phyloP scores from a whole-genome alignment of 2,797 vertebrate genomes.

The Prionace glauca region DNA sequence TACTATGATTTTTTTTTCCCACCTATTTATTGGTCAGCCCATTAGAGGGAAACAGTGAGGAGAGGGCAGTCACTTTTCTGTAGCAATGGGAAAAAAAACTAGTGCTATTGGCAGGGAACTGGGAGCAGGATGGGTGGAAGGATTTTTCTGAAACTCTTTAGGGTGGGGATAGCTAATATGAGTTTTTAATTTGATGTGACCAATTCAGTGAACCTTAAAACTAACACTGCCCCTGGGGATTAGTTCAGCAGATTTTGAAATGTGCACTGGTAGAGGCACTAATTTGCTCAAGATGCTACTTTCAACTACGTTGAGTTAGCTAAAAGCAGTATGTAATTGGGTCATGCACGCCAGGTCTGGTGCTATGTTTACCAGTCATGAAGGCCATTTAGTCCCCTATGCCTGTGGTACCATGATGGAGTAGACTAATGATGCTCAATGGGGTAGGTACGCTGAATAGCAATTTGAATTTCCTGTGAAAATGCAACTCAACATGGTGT shows the following conservation, averaged over 20 bases:
- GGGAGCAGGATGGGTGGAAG: not conserved
- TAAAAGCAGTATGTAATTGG: not conserved
- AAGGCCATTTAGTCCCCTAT: too few species aligned
- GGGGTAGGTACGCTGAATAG: too few species aligned
- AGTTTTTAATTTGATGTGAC: not conserved
- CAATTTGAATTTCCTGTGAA: too few species aligned
- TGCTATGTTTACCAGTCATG: not conserved
- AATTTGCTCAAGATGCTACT: not conserved
- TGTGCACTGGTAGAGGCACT: not conserved
- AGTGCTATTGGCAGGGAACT: not conserved
- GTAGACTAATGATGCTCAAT: too few species aligned
- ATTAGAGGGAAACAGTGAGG: not conserved
- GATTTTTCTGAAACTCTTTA: not conserved
- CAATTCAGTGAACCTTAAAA: not conserved
- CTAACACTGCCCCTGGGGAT: not conserved
- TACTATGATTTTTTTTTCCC: not conserved
- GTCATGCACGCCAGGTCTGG: not conserved
- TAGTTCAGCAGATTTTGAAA: not conserved
- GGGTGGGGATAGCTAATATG: not conserved
- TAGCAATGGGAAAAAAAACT: not conserved
- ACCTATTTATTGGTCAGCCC: not conserved
- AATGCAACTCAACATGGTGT: too few species aligned
- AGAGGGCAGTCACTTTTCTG: not conserved
- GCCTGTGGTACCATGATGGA: too few species aligned
- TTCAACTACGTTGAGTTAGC: not conserved